Base-by-base conservation (phyloP, 2,888 invertebrate genomes). In the Habrosyne pyritoides region DNA sequence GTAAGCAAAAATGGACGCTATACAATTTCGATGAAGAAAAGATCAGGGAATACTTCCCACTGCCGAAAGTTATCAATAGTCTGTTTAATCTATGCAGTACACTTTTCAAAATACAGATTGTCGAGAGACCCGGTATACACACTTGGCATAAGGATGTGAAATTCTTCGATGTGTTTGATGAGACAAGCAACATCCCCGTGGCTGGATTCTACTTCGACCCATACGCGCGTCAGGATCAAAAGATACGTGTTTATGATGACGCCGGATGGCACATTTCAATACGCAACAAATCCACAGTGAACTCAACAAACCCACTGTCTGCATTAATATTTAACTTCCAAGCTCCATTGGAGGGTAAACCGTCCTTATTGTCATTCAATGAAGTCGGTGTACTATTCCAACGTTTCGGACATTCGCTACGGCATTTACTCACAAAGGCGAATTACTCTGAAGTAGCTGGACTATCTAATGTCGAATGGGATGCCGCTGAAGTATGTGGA, bases 401-500 rank as follows among this genome's bases (percentile, higher is more conserved):
- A 75, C 96, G 96, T 93, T 97, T 99, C 82, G 99, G 99, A 0
- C 95, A 96, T 66, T 94, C 96, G 0, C 89, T 99, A 48, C 97
- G 99, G 68, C 96, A 98, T 86, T 86, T 99, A 63, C 89, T 99
- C 30, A 97, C 98, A 0, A 95, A 94, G 75, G 95, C 96, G 0
- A 95, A 96, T 14, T 97, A 97, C 83, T 94, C 96, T 0, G 98
- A 98, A 81, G 94, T 98, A 0, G 95, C 98, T 2, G 98, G 98
- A 0, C 87, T 96, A 21, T 95, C 96, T 0, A 97, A 97, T 81
- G 94, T 99, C 0, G 99, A 99, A 90, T 98, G 98, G 98, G 99
- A 99, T 85, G 97, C 97, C 0, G 95, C 97, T 0, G 96, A 96
- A 77, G 94, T 98, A 0, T 95, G 96, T 60, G 96, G 97, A 0